A percentile compares a stretch with the other conserved stretches of the same genome.
phyloP scores from a whole-genome alignment of 2,888 invertebrate genomes.

The Sminthurinus aureus region DNA sequence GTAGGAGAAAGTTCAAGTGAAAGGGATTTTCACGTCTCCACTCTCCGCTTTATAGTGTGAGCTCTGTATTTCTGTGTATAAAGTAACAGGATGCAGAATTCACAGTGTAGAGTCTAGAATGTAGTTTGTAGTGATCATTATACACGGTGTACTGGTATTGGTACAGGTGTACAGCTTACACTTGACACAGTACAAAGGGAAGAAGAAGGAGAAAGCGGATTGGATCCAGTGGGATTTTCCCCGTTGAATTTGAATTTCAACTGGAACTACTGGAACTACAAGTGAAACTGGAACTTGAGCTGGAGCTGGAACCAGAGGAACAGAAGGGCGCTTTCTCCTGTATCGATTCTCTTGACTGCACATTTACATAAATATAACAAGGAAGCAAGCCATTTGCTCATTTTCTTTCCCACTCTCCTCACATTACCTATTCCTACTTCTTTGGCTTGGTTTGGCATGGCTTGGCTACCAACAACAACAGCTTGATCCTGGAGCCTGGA shows the following conservation, averaged over 20 bases:
- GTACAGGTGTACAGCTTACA: neutral
- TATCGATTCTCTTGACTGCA: slow-evolving; percentile 38
- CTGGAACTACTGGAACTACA: too few relatives aligned
- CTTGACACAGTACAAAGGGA: neutral
- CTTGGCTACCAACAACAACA: too few relatives aligned
- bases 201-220: neutral
- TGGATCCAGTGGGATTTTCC: neutral
- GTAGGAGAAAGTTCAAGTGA: too few relatives aligned
- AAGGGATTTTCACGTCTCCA: too few relatives aligned
- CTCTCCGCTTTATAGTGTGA: too few relatives aligned
- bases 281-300: too few relatives aligned
- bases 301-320: neutral
- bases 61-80: too few relatives aligned
- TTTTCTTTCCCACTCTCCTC: neutral
- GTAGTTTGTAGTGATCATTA: too few relatives aligned
- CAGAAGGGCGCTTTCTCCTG: slow-evolving; percentile 41
- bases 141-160: neutral
- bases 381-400: neutral
- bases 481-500: too few relatives aligned
- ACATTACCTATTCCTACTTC: neutral
- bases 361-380: slow-evolving; percentile 37
- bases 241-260: too few relatives aligned
- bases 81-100: too few relatives aligned
- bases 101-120: too few relatives aligned
- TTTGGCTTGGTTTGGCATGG: neutral